Evolutionary conservation across 2,888 invertebrate genomes (phyloP).

Genomic region (Capitulum mitella): DNA sequence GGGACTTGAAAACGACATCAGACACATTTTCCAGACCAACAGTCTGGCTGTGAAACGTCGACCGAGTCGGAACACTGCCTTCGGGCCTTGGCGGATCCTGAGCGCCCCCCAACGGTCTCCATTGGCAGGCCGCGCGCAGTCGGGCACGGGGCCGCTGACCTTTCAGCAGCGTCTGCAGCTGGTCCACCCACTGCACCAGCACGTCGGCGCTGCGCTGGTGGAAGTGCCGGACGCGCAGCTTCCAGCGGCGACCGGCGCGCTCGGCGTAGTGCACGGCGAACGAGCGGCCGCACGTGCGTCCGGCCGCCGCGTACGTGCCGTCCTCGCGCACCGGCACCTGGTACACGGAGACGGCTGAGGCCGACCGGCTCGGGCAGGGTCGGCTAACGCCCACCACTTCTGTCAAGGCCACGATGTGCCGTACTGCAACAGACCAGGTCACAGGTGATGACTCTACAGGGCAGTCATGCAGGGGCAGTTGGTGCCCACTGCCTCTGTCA

Average conservation of each 20-base stretch:
- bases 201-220: background rate
- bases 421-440: background rate
- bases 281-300: background rate
- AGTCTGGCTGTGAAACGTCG: no score
- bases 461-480: background rate
- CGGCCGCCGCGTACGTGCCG: background rate
- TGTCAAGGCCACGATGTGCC: background rate
- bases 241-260: background rate
- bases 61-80: no score
- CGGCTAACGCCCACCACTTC: constrained; percentile 1
- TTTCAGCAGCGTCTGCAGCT: constrained; percentile 7
- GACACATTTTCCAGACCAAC: no score
- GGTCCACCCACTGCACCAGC: background rate
- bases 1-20: no score
- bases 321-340: background rate
- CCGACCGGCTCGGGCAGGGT: background rate
- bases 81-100: no score
- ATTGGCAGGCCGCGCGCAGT: no score
- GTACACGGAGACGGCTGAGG: background rate
- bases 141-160: background rate
- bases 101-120: no score
- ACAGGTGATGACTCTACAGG: background rate
- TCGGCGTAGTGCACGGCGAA: constrained; percentile 8
- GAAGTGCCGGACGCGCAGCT: background rate
- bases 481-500: background rate